Evolutionary conservation across 2,113 vertebrate genomes (phyloP), one percentile per base, ranked within the genome.

Genomic region (Tychaedon coryphoeus): DNA sequence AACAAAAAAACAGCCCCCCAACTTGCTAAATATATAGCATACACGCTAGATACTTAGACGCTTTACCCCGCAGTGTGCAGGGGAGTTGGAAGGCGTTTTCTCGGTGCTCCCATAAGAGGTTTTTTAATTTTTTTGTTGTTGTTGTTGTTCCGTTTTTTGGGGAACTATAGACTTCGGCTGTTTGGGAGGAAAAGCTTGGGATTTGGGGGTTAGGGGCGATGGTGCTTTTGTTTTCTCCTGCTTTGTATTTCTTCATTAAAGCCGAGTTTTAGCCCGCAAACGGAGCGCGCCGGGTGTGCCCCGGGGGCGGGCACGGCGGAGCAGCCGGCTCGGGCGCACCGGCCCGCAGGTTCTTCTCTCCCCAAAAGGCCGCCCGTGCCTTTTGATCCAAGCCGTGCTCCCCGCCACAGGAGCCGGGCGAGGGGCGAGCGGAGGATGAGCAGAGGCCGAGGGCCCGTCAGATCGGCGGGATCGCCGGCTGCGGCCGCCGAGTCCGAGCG

Each of bases 201-300:
- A 45, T 80, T 60, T 7, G 4, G 5, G 8, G 4, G 0, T 8
- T 11, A 9, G 6, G 6, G 3, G 2, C 5, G 12, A 19, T 11
- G 23, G 22, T 8, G 6, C 8, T 24, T 53, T 66, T 33, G 10
- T n/a, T 94, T 67, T 8, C 4, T 65, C 9, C 22, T 14, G 19
- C 12, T 62, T 43, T 40, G 10, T 20, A 5, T 62, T 62, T 26
- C 34, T 53, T 48, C 26, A 6, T 42, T 25, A 22, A 51, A 36
- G 4, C 9, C 26, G 47, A 43, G n/a, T 25, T 29, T n/a, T 14
- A 74, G 29, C 19, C 19, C 4, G 0, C 23, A 16, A 29, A 58
- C 22, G 3, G 65, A 77, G 33, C 1, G 4, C 5, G 51, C 7
- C 70, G 5, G 42, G 33, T 13, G 54, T 23, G 36, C 11, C 20